phyloP scores from a whole-genome alignment of 2,797 vertebrate species.

The Karalla daura region DNA sequence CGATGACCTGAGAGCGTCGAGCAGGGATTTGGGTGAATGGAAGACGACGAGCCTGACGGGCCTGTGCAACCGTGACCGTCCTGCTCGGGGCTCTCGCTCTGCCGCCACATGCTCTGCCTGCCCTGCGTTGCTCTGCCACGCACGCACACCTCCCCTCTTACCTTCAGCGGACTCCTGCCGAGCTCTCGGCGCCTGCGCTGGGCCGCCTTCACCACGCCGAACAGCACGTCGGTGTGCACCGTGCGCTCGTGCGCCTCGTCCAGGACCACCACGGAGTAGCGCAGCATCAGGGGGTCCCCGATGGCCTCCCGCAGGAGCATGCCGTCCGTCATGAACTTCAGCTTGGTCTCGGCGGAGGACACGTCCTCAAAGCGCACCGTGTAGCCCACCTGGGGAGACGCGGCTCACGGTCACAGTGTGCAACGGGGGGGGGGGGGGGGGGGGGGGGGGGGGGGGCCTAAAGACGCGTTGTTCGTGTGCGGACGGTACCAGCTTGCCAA shows the following conservation, averaged over 20 bases:
- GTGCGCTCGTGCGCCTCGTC: conserved; percentile 90
- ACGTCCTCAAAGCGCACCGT: conserved; percentile 95
- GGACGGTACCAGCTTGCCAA: conserved; percentile 90
- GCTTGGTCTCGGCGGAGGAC: conserved; percentile 89
- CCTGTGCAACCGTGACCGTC: too few species aligned
- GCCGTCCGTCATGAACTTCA: conserved; percentile 93
- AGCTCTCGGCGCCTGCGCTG: conserved; percentile 85
- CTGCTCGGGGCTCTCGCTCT: too few species aligned
- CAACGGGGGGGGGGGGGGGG: too few species aligned
- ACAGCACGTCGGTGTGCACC: conserved; percentile 86
- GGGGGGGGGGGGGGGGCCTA: too few species aligned
- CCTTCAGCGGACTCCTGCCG: conserved; percentile 89
- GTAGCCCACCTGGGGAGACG: conserved; percentile 91
- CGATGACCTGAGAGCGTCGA: conserved; percentile 83
- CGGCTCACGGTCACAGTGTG: too few species aligned
- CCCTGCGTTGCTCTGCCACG: too few species aligned
- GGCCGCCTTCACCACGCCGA: conserved; percentile 87
- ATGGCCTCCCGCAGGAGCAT: conserved; percentile 91
- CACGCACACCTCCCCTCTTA: too few species aligned
- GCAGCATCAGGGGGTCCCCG: conserved; percentile 87
- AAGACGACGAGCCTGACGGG: too few species aligned
- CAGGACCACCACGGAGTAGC: conserved; percentile 85
- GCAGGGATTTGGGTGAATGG: background rate
- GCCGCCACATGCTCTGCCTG: too few species aligned
- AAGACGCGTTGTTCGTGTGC: too few species aligned